phyloP scores from a whole-genome alignment of 2,113 vertebrate genomes.

The Lycocorax pyrrhopterus region DNA sequence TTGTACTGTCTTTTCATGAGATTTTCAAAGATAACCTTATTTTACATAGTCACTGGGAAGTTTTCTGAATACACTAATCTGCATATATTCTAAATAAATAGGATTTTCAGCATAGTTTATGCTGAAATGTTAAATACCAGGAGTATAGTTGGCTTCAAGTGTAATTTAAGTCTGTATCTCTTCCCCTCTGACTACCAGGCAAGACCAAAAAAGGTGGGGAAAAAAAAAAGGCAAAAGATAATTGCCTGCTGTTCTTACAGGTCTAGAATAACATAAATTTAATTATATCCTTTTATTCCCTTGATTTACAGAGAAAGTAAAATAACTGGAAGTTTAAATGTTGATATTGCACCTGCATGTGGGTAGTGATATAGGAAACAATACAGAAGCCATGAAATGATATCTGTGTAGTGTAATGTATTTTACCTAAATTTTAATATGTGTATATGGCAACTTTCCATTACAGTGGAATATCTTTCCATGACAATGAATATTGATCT shows the following conservation, averaged over 20 bases:
- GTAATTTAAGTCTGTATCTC: background rate
- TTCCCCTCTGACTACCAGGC: background rate
- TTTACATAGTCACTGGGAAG: accelerated
- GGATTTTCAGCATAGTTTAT: background rate
- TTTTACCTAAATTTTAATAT: conserved; percentile 10
- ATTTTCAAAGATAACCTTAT: background rate
- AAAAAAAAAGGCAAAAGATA: background rate
- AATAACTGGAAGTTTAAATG: background rate
- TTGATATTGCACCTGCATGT: background rate
- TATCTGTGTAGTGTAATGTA: background rate
- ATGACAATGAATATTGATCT: conserved; percentile 35
- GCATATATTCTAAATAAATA: background rate
- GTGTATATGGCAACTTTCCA: background rate
- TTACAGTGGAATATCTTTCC: background rate
- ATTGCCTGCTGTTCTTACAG: background rate
- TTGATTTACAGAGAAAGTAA: background rate
- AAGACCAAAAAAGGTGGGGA: background rate
- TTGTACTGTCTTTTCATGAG: accelerated
- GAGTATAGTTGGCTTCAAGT: background rate
- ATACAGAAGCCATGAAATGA: background rate
- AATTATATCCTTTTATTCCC: background rate
- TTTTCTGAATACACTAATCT: background rate
- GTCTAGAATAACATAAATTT: background rate
- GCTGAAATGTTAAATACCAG: background rate
- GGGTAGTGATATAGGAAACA: background rate